These are phyloP conservation scores for Erebia ligea DNA, from an alignment of 2,888 invertebrate species.

Conservation along the genomic window DNA sequence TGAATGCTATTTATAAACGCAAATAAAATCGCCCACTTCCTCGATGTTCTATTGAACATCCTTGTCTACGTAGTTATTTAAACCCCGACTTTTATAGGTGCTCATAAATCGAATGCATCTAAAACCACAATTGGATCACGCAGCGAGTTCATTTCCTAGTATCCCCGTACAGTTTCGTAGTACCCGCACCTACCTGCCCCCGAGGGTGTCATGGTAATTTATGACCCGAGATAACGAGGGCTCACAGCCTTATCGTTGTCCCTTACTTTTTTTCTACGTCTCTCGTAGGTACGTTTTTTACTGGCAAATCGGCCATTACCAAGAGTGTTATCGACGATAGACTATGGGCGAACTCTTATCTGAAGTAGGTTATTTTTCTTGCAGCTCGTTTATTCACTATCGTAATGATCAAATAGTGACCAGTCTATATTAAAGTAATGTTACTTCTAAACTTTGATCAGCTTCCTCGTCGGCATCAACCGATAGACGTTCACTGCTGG, in stretches of 20 bases:
- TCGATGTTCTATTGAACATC: not conserved
- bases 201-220: constrained; percentile 79
- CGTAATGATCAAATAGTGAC: not conserved
- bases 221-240: constrained; percentile 81
- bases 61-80: constrained; percentile 9
- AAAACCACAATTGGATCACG: constrained; percentile 82
- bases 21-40: constrained; percentile 16
- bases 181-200: constrained; percentile 67
- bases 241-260: constrained; percentile 79
- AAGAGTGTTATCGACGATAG: constrained; percentile 64
- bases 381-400: constrained; percentile 24
- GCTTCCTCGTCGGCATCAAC: too few relatives aligned
- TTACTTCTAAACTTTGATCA: too few relatives aligned
- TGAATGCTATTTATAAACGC: not conserved
- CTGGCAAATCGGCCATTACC: constrained; percentile 75
- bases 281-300: constrained; percentile 68
- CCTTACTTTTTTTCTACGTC: constrained; percentile 68
- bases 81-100: constrained; percentile 42
- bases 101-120: constrained; percentile 72
- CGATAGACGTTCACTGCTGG: too few relatives aligned
- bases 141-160: constrained; percentile 79
- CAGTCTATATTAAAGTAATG: too few relatives aligned
- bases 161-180: constrained; percentile 67
- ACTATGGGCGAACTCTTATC: constrained; percentile 53
- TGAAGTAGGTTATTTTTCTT: constrained; percentile 37